Evolutionary conservation across 2,113 vertebrate species (phyloP).

Genomic region (Synodontis membranacea): DNA sequence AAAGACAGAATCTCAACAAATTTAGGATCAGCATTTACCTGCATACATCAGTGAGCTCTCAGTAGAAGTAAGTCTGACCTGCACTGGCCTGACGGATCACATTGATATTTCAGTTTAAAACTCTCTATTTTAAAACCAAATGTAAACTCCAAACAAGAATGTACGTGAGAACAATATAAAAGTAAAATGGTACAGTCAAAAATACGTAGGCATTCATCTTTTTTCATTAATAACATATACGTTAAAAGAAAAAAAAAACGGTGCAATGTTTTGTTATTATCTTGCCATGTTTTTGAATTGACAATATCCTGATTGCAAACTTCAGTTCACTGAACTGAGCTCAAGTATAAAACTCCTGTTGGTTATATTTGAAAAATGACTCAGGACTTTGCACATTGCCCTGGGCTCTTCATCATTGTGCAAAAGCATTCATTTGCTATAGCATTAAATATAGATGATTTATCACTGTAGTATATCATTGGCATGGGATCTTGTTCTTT

Average conservation of each 20-base stretch:
- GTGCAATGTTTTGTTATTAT: neutral
- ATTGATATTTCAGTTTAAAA: conserved; percentile 35
- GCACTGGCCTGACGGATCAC: conserved; percentile 38
- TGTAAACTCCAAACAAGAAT: conserved; percentile 45
- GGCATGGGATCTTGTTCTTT: conserved; percentile 7
- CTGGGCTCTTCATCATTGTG: neutral
- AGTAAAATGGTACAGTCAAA: too few relatives aligned
- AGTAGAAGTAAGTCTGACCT: conserved; percentile 1
- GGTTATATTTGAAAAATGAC: conserved; percentile 20
- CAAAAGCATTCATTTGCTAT: neutral
- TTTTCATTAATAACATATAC: neutral
- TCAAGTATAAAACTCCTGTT: neutral
- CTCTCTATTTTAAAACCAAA: conserved; percentile 19
- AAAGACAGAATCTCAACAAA: too few relatives aligned
- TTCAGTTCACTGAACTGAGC: neutral
- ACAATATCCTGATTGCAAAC: neutral
- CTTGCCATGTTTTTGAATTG: neutral
- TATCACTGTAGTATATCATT: conserved; percentile 22
- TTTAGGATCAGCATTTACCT: too few relatives aligned
- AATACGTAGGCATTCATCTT: too few relatives aligned
- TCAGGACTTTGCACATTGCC: neutral
- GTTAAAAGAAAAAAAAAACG: neutral
- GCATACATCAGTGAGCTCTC: neutral
- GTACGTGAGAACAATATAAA: conserved; percentile 35
- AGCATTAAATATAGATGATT: conserved; percentile 8